Evolutionary conservation across 2,888 invertebrate species (phyloP).

Genomic region (Bursaphelenchus okinawaensis): DNA sequence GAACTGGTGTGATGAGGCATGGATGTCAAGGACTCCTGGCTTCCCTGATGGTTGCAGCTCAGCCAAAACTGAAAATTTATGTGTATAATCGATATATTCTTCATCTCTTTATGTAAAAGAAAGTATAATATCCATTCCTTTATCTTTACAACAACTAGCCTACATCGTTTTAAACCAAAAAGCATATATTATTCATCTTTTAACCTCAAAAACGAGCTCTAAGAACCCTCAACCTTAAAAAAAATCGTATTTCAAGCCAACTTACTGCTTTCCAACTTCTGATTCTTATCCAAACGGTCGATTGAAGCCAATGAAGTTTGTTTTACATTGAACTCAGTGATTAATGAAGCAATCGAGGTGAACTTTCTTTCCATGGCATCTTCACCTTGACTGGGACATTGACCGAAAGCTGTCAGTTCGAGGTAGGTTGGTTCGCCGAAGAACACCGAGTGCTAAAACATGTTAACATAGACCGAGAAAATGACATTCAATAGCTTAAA

Average conservation of each 20-base stretch:
- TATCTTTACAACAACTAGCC: no score
- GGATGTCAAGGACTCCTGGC: not conserved
- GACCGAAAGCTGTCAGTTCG: slow-evolving; percentile 19
- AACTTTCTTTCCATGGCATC: slow-evolving; percentile 22
- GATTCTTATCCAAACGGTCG: not conserved
- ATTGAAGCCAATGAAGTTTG: slow-evolving; percentile 14
- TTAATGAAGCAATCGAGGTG: slow-evolving; percentile 20
- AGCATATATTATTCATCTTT: no score
- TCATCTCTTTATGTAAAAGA: no score
- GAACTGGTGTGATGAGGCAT: not conserved
- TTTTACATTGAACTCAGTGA: slow-evolving; percentile 18
- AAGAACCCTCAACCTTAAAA: no score
- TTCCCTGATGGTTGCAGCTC: not conserved
- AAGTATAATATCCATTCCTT: no score
- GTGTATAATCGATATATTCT: no score
- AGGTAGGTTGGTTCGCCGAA: slow-evolving; percentile 12
- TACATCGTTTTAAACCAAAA: no score
- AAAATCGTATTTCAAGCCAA: not conserved
- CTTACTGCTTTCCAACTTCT: not conserved
- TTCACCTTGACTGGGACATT: slow-evolving; percentile 7
- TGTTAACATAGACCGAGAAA: not conserved
- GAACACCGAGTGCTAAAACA: slow-evolving; percentile 21
- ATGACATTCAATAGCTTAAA: not conserved
- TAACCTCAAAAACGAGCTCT: no score
- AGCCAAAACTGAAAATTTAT: slow-evolving; percentile 8